phyloP scores from a whole-genome alignment of 2,113 vertebrate genomes.

The Scophthalmus maximus region DNA sequence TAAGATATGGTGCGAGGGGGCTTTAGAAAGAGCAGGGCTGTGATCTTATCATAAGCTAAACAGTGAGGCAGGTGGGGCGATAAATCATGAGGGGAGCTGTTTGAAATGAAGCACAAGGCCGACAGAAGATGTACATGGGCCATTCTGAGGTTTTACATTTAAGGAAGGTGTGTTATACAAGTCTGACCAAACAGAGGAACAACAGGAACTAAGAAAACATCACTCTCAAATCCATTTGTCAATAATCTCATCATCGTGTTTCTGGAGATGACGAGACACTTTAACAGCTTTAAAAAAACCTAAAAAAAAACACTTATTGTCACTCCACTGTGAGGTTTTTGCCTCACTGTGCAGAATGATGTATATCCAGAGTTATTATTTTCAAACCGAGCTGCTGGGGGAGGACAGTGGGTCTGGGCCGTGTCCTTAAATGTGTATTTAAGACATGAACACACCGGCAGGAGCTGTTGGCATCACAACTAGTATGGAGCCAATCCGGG shows the following conservation, averaged over 20 bases:
- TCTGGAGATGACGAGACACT: background rate
- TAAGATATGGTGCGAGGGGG: constrained; percentile 57
- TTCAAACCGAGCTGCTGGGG: background rate
- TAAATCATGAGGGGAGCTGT: constrained; percentile 61
- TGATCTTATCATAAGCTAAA: constrained; percentile 67
- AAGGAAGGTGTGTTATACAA: constrained; percentile 29
- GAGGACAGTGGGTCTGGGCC: background rate
- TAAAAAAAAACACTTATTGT: too few relatives aligned
- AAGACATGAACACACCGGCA: too few relatives aligned
- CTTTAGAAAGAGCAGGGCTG: constrained; percentile 26
- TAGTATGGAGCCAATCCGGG: too few relatives aligned
- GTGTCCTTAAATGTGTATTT: too few relatives aligned
- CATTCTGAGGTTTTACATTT: constrained; percentile 31
- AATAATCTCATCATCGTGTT: background rate
- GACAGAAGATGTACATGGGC: constrained; percentile 14
- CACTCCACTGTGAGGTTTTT: background rate
- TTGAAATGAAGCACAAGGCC: constrained; percentile 49
- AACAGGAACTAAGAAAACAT: background rate
- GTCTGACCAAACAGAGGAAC: constrained; percentile 20
- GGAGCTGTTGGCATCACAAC: too few relatives aligned
- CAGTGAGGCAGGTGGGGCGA: constrained; percentile 60
- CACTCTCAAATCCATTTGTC: background rate
- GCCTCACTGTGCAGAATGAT: background rate
- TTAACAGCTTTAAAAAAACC: background rate
- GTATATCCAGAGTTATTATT: background rate